phyloP scores from a whole-genome alignment of 2,888 invertebrate species.

The Chrysopilus asiliformis region DNA sequence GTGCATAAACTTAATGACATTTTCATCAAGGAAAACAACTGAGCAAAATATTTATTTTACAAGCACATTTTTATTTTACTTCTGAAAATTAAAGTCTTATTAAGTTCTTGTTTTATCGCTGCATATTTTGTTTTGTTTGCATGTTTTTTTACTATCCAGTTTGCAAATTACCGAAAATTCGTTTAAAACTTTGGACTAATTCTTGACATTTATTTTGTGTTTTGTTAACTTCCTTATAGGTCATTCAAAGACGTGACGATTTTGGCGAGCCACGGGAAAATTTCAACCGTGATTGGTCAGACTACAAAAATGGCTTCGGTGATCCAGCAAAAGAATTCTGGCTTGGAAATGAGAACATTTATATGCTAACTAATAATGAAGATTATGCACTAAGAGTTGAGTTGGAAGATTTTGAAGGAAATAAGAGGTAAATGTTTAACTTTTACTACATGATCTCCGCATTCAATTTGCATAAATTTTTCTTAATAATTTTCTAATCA shows the following conservation, averaged over 20 bases:
- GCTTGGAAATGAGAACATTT: conserved; percentile 88
- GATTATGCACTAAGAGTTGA: conserved; percentile 79
- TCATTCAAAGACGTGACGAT: conserved; percentile 80
- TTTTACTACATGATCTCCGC: background rate
- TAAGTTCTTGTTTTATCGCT: no score
- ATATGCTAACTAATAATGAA: conserved; percentile 84
- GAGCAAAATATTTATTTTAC: no score
- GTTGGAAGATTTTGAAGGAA: conserved; percentile 84
- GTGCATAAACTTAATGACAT: no score
- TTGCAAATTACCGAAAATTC: no score
- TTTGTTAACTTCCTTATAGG: conserved; percentile 39
- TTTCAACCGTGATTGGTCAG: conserved; percentile 84
- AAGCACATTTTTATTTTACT: no score
- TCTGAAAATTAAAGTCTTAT: no score
- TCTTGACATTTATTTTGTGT: no score
- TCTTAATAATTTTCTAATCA: no score
- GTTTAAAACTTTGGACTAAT: no score
- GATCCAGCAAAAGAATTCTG: conserved; percentile 83
- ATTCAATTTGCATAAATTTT: no score
- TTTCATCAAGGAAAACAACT: no score
- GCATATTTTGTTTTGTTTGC: background rate
- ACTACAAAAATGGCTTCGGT: conserved; percentile 86
- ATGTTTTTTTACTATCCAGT: background rate
- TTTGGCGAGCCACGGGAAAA: conserved; percentile 78
- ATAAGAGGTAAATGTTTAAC: conserved; percentile 60